These are phyloP conservation scores for Indicator maculatus DNA, from an alignment of 2,113 vertebrate species.

Conservation along the genomic window DNA sequence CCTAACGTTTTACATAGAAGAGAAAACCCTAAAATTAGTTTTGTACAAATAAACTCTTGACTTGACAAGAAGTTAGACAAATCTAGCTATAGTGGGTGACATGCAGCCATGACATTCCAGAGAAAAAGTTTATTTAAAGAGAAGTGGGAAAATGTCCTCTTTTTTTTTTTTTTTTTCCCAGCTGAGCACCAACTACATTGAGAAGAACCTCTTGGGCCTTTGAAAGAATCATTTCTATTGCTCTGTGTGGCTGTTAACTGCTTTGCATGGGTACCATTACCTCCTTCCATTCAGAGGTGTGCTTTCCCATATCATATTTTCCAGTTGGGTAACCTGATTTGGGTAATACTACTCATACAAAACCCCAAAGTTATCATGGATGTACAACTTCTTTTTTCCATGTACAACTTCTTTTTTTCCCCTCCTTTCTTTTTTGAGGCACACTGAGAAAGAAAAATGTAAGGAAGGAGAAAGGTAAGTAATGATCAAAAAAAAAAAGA, in stretches of 20 bases:
- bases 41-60: slow-evolving; percentile 8
- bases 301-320: background rate
- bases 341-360: background rate
- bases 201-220: background rate
- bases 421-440: background rate
- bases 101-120: background rate
- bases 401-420: background rate
- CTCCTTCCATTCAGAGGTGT: background rate
- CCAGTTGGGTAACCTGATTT: background rate
- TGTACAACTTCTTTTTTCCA: background rate
- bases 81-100: background rate
- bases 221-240: background rate
- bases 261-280: background rate
- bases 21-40: slow-evolving; percentile 22
- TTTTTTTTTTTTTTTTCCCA: background rate
- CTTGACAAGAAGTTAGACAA: slow-evolving; percentile 31
- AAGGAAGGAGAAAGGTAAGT: background rate
- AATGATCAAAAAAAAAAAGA: background rate
- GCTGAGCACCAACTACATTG: background rate
- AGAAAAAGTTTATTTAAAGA: background rate
- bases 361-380: background rate
- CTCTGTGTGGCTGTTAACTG: background rate
- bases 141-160: background rate
- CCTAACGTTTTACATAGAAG: background rate
- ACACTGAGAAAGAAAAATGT: background rate